Base-by-base conservation (phyloP, 1,140 invertebrate genomes). In the Calliopsis andreniformis region DNA sequence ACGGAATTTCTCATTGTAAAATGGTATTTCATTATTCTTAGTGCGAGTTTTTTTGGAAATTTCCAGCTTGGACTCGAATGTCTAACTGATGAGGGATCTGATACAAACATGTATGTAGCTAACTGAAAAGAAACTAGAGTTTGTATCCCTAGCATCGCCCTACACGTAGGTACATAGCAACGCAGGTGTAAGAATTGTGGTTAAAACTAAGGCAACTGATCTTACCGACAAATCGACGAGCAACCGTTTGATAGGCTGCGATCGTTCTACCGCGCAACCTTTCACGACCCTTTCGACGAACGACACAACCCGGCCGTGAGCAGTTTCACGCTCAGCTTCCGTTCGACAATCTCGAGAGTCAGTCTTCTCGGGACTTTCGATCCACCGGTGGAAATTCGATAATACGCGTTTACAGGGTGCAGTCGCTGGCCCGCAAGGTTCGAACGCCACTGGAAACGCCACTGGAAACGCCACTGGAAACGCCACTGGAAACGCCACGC, bases 361-460 rank as follows among this genome's bases (percentile, higher is more conserved):
- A 55, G 20, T 53, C 39, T 35, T 53, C 39, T n/a, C 45, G 67
- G 72, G 67, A 61, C 67, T 72, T 71, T 77, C 68, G 68, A 72
- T 72, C 58, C 67, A 49, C 30, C 67, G 45, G 49, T 72, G 79
- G 73, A 82, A 82, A 82, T 82, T 82, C 79, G 79, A 82, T 82
- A 80, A 82, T 70, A 66, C 80, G 63, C 63, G 80, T 80, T 82
- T 56, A 75, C 76, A 39, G 35, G 35, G 35, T 55, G 68, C 81
- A 70, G 77, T 70, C 62, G 69, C 69, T 83, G 78, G 80, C 73
- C 80, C 80, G 80, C 80, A 83, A 83, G 82, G 73, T 79, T 83
- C 82, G 81, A 79, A 83, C 80, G 82, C 76, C 79, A 76, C 82
- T 83, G 77, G 82, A 83, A 83, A 83, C 78, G 82, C 76, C 77